Evolutionary conservation across 2,113 vertebrate species (phyloP).

Genomic region (Chaenocephalus aceratus): DNA sequence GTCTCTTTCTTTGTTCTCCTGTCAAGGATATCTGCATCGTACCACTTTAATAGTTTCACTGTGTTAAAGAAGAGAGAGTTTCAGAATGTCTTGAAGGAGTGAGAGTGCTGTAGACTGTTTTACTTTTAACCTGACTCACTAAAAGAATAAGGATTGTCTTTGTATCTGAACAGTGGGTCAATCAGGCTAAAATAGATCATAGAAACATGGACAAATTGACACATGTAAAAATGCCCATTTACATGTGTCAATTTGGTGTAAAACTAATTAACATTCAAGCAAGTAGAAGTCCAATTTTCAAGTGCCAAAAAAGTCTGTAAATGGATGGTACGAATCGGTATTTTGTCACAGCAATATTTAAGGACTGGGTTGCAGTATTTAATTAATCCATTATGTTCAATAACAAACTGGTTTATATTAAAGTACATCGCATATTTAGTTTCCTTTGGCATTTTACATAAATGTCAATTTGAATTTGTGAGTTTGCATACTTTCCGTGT

Average conservation of each 20-base stretch:
- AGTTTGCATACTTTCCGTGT: background rate
- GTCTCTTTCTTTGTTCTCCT: background rate
- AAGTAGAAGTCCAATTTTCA: background rate
- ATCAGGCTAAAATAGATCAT: conserved; percentile 15
- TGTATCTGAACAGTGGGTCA: too few species aligned
- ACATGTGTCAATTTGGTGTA: conserved; percentile 34
- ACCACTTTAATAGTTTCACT: background rate
- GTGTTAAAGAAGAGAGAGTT: background rate
- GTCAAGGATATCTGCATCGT: background rate
- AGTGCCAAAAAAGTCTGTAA: background rate
- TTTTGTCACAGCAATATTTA: background rate
- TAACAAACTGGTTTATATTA: background rate
- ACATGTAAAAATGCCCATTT: conserved; percentile 10
- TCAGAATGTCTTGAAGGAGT: background rate
- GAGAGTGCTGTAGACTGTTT: background rate
- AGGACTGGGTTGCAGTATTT: background rate
- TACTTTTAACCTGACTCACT: background rate
- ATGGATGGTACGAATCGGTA: background rate
- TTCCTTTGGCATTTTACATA: background rate
- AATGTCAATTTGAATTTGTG: background rate
- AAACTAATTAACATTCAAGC: background rate
- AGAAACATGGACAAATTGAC: background rate
- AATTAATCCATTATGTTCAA: background rate
- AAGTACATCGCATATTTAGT: background rate
- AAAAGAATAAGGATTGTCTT: background rate